Evolutionary conservation across 2,888 invertebrate genomes (phyloP).

Genomic region (Agrilus biguttatus): DNA sequence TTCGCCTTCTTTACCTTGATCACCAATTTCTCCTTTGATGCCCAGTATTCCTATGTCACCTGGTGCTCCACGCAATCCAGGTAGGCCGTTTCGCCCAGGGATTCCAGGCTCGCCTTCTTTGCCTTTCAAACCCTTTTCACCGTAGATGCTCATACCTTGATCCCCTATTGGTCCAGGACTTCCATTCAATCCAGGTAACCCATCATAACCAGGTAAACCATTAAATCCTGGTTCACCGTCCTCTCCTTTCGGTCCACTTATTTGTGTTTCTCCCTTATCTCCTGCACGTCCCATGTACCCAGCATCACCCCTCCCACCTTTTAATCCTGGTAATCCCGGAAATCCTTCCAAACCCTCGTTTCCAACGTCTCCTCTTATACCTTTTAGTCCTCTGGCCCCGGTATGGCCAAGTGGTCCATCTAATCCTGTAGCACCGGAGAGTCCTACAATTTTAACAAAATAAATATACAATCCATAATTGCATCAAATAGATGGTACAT

Average conservation of each 20-base stretch:
- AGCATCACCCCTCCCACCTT: slow-evolving; percentile 29
- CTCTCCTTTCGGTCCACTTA: slow-evolving; percentile 49
- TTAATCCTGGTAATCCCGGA: slow-evolving; percentile 28
- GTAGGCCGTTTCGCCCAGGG: slow-evolving; percentile 17
- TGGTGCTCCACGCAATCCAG: slow-evolving; percentile 12
- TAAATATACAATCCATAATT: no score
- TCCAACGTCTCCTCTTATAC: slow-evolving; percentile 30
- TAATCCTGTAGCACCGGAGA: slow-evolving; percentile 27
- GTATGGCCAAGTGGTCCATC: slow-evolving; percentile 22
- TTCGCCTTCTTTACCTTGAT: slow-evolving; percentile 36
- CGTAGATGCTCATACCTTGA: slow-evolving; percentile 16
- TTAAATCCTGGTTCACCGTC: slow-evolving; percentile 34
- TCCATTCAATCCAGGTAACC: slow-evolving; percentile 34
- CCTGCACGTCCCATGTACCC: slow-evolving; percentile 29
- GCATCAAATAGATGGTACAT: no score
- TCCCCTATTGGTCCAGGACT: slow-evolving; percentile 22
- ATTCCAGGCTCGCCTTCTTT: slow-evolving; percentile 12
- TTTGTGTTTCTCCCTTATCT: slow-evolving; percentile 41
- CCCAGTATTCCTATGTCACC: slow-evolving; percentile 17
- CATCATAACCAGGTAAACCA: slow-evolving; percentile 36
- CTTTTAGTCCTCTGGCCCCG: slow-evolving; percentile 40
- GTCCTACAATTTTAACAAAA: slow-evolving; percentile 18
- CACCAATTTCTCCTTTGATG: slow-evolving; percentile 35
- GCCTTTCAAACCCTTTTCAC: slow-evolving; percentile 32
- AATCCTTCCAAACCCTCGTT: slow-evolving; percentile 20